Conservation (phyloP, 2,113 vertebrate species). For the Ammodramus savannarum region DNA sequence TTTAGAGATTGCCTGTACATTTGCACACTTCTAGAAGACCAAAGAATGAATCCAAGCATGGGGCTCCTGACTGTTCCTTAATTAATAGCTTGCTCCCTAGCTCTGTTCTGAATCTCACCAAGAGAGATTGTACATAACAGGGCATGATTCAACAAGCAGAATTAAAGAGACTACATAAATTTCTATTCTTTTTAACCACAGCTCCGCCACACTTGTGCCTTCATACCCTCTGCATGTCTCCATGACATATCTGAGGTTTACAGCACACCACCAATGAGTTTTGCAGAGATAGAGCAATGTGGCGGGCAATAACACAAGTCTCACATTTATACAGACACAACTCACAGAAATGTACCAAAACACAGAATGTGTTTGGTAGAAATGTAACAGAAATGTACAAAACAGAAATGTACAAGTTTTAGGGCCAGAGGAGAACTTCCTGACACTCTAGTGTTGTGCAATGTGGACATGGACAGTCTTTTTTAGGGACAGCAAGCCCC, state of each 20-base stretch:
- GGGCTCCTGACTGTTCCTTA: neutral
- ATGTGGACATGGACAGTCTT: neutral
- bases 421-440: neutral
- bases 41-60: neutral
- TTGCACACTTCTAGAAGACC: neutral
- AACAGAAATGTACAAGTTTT: too few relatives aligned
- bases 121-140: neutral
- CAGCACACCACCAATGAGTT: neutral
- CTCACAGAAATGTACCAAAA: neutral
- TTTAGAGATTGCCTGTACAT: neutral
- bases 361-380: too few relatives aligned
- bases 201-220: accelerated
- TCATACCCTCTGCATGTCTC: neutral
- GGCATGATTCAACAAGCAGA: neutral
- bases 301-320: neutral
- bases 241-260: neutral
- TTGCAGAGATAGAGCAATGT: neutral
- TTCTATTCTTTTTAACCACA: neutral
- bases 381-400: too few relatives aligned
- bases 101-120: neutral
- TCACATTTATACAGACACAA: neutral
- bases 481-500: neutral
- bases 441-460: neutral
- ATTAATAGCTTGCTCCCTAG: neutral
- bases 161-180: accelerated